phyloP scores from a whole-genome alignment of 2,797 vertebrate genomes.

The Pipistrellus pipistrellus region DNA sequence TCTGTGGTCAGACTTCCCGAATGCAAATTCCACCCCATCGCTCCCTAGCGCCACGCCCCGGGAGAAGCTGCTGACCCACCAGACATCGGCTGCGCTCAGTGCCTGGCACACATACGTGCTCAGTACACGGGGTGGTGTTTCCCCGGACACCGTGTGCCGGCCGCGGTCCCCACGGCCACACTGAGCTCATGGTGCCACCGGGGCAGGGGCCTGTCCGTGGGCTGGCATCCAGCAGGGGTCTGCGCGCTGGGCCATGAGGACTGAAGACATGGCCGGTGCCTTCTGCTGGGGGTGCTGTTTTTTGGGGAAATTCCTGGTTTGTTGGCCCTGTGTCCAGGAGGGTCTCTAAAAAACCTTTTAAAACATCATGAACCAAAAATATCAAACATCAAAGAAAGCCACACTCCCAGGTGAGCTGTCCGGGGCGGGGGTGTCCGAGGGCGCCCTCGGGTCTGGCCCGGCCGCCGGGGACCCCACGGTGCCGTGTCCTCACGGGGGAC shows the following conservation, averaged over 20 bases:
- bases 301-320: not conserved
- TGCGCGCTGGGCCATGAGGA: not conserved
- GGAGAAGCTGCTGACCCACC: not conserved
- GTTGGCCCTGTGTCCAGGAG: not conserved
- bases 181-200: not conserved
- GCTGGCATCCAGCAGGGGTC: not conserved
- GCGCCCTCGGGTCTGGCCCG: accelerated
- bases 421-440: too few species aligned
- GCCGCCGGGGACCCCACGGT: accelerated
- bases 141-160: not conserved
- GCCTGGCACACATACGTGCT: not conserved
- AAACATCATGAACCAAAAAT: not conserved
- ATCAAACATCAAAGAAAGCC: conserved; percentile 5
- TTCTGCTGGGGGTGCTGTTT: not conserved
- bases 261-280: not conserved
- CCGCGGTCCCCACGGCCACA: not conserved
- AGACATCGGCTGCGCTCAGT: not conserved
- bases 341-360: not conserved
- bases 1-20: not conserved
- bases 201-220: not conserved
- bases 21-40: not conserved
- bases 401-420: not conserved
- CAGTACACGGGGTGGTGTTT: not conserved
- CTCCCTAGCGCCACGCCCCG: not conserved
- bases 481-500: accelerated